Base-by-base conservation (phyloP, 1,140 invertebrate genomes). In the Pseudomyrmex sp. region DNA sequence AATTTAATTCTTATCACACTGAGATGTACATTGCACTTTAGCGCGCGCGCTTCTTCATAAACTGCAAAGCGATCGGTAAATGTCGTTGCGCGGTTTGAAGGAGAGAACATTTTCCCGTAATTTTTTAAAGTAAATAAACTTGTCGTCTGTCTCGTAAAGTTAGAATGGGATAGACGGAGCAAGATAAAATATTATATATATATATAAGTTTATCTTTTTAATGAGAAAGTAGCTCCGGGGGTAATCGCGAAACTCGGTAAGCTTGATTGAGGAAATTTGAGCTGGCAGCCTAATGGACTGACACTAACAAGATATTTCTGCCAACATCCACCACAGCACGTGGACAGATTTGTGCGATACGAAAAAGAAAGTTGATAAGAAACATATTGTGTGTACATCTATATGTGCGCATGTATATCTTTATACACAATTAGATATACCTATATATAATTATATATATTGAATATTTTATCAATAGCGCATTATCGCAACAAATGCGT, bases 121-220 rank as follows among this genome's bases (percentile, higher is more conserved):
- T 54, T 73, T 44, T 75, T 74, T 75, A 10, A 75, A 62, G 48
- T 63, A 26, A 63, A 63, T 73, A 52, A 44, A 74, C 58, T 75
- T 82, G 35, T 54, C 12, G 23, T 54, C 10, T 61, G 7, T 61
- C 26, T 52, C 46, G 15, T 12, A 2, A 20, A 73, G 2, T 2
- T 23, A 12, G 3, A 12, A 54, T 35, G 50, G 23, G 10, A 63
- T 23, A 12, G 61, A 61, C 52, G 44, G 26, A 15, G 12, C 15
- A n/a, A 26, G 54, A 62, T 82, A 10, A 68, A 69, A 79, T 70
- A 54, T n/a, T 1, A n/a, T 35, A 72, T 56, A 72, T 18, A 44
- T 23, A n/a, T 5, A 5, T 46, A 77, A 77, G 56, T 82, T 82
- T 63, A 63, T 82, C 69, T 62, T 74, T 74, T 74, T 74, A 82